These are phyloP conservation scores for Muntiacus reevesi DNA, from an alignment of 2,113 vertebrate genomes.

Conservation along the genomic window DNA sequence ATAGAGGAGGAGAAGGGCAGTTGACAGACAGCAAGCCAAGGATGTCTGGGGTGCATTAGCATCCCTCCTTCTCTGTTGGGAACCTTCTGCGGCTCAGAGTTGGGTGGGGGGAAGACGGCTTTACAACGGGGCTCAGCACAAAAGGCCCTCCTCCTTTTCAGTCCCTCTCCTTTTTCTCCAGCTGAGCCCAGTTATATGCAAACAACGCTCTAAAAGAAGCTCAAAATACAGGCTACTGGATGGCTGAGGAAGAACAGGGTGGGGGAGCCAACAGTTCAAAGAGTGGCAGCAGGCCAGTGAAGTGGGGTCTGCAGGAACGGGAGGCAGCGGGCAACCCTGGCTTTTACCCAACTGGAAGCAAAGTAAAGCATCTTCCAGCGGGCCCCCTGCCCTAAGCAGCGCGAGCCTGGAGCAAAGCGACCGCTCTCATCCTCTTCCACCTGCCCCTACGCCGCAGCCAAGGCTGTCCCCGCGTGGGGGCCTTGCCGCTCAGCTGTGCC, in stretches of 20 bases:
- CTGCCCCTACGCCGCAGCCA: neutral
- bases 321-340: neutral
- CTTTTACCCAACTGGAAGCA: constrained; percentile 7
- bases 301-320: constrained; percentile 9
- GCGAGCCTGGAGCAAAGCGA: neutral
- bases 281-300: constrained; percentile 74
- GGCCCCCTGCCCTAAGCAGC: neutral
- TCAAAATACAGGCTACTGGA: constrained; percentile 50
- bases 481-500: neutral
- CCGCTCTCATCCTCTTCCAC: neutral
- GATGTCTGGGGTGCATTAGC: constrained; percentile 42
- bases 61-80: constrained; percentile 54
- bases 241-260: neutral
- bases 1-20: constrained; percentile 33
- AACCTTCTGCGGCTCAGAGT: neutral
- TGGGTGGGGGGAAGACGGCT: constrained; percentile 8
- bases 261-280: constrained; percentile 74
- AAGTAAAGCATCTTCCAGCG: neutral
- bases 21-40: constrained; percentile 60
- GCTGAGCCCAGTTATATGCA: constrained; percentile 81
- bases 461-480: neutral
- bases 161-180: constrained; percentile 81
- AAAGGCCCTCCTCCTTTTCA: constrained; percentile 85
- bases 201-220: constrained; percentile 55
- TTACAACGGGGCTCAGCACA: constrained; percentile 83